Conservation (phyloP, 2,797 vertebrate species). For the Xiphophorus birchmanni region DNA sequence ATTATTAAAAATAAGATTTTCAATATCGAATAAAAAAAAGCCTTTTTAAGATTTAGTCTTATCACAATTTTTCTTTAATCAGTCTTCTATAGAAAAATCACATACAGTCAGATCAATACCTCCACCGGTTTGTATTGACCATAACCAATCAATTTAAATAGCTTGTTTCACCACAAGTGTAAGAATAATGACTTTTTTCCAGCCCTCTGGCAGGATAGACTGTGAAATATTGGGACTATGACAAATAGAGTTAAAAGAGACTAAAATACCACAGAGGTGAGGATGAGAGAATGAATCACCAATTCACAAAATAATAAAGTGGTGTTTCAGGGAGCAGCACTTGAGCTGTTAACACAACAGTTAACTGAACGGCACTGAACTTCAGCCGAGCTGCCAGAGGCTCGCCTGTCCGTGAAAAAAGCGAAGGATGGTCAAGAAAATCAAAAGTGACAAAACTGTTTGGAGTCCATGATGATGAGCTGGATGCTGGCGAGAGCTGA, state of each 20-base stretch:
- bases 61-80: slow-evolving; percentile 12
- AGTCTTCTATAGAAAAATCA: slow-evolving; percentile 54
- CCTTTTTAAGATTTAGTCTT: slow-evolving; percentile 41
- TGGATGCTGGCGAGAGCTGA: slow-evolving; percentile 4
- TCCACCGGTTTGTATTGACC: slow-evolving; percentile 70
- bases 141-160: slow-evolving; percentile 73
- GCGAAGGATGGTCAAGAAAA: slow-evolving; percentile 13
- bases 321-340: slow-evolving; percentile 18
- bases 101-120: slow-evolving; percentile 65
- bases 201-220: slow-evolving; percentile 53
- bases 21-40: slow-evolving; percentile 27
- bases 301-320: slow-evolving; percentile 13
- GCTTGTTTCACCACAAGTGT: slow-evolving; percentile 65
- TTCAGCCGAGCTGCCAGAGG: slow-evolving; percentile 8
- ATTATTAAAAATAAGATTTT: slow-evolving; percentile 37
- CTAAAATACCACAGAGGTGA: slow-evolving; percentile 45
- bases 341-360: slow-evolving; percentile 33
- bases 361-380: slow-evolving; percentile 12
- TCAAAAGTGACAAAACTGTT: slow-evolving; percentile 41
- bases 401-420: slow-evolving; percentile 4
- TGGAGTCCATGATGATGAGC: slow-evolving; percentile 31
- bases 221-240: slow-evolving; percentile 59
- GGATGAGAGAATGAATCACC: slow-evolving; percentile 39
- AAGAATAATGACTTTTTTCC: slow-evolving; percentile 68
- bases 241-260: slow-evolving; percentile 57